Evolutionary conservation across 1,140 invertebrate species (phyloP).

Genomic region (Drosophila eugracilis): DNA sequence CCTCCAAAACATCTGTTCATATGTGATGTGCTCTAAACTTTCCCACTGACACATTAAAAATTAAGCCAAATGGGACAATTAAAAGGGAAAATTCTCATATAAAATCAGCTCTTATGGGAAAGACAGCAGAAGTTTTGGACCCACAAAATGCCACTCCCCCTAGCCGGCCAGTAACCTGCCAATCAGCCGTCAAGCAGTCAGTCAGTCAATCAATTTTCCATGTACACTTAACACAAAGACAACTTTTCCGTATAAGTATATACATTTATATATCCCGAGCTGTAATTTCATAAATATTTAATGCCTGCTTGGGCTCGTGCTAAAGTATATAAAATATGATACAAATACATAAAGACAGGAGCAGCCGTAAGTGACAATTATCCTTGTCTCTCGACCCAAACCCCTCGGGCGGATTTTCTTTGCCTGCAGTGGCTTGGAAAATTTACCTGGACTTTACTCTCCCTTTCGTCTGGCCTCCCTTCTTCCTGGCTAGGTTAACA

Average conservation of each 20-base stretch:
- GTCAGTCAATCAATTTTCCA: conserved; percentile 57
- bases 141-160: not conserved
- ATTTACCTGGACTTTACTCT: conserved; percentile 31
- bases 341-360: conserved; percentile 41
- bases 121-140: conserved; percentile 9
- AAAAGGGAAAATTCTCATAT: conserved; percentile 15
- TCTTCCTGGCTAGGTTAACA: conserved; percentile 34
- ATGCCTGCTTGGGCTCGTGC: conserved; percentile 13
- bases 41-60: conserved; percentile 54
- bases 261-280: conserved; percentile 4
- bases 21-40: conserved; percentile 33
- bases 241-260: conserved; percentile 21
- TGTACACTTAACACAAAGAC: conserved; percentile 23
- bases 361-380: conserved; percentile 60
- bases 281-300: conserved; percentile 63
- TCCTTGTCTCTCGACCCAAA: conserved; percentile 24
- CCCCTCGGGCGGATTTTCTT: conserved; percentile 1
- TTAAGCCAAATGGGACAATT: conserved; percentile 48
- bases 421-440: conserved; percentile 27
- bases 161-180: conserved; percentile 29
- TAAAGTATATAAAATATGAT: conserved; percentile 39
- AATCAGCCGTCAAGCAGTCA: conserved; percentile 54
- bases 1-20: conserved; percentile 22
- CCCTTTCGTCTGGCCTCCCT: too few species aligned
- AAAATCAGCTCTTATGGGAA: conserved; percentile 13